These are phyloP conservation scores for Hemaris fuciformis DNA, from an alignment of 2,888 invertebrate genomes.

Conservation along the genomic window DNA sequence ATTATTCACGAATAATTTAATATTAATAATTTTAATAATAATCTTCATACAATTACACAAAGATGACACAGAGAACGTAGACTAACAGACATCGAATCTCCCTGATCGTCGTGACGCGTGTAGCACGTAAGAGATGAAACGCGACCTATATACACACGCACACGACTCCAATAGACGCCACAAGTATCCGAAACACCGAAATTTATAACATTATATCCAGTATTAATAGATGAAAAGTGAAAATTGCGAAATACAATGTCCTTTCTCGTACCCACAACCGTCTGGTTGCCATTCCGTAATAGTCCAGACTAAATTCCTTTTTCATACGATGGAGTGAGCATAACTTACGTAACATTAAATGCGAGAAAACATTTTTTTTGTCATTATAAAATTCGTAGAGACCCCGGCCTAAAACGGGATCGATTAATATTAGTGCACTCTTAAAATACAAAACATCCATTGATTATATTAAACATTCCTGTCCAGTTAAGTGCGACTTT, in stretches of 20 bases:
- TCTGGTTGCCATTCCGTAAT: background rate
- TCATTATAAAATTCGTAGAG: conserved; percentile 70
- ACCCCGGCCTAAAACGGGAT: conserved; percentile 41
- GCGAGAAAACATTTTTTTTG: conserved; percentile 61
- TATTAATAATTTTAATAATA: conserved; percentile 33
- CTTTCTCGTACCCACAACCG: background rate
- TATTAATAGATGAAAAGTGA: conserved; percentile 19
- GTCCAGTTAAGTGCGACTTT: conserved; percentile 68
- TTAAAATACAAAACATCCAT: conserved; percentile 72
- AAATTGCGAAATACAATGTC: background rate
- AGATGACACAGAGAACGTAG: conserved; percentile 69
- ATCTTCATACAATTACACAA: conserved; percentile 41
- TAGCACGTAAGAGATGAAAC: background rate
- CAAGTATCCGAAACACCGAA: background rate
- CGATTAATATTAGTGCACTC: conserved; percentile 59
- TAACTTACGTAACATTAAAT: conserved; percentile 63
- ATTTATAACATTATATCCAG: conserved; percentile 19
- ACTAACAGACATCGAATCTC: conserved; percentile 63
- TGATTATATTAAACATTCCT: conserved; percentile 64
- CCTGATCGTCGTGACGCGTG: conserved; percentile 48
- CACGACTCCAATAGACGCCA: background rate
- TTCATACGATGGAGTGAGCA: conserved; percentile 65
- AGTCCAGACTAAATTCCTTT: conserved; percentile 38
- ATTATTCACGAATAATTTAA: conserved; percentile 38
- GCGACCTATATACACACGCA: background rate